These are phyloP conservation scores for Lepidochrysops patricia DNA, from an alignment of 2,888 invertebrate genomes.

Conservation along the genomic window DNA sequence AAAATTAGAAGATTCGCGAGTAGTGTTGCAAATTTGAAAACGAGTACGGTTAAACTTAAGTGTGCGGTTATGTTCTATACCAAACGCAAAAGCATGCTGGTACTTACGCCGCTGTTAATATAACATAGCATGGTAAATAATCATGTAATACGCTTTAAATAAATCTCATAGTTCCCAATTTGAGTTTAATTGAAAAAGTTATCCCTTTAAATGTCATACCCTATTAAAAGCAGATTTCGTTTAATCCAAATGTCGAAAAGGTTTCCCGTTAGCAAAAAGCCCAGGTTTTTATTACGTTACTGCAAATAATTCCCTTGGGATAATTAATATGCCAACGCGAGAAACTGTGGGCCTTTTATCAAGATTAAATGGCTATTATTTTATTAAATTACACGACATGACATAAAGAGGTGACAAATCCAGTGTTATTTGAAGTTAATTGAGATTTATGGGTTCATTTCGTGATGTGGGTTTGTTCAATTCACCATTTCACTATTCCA, in stretches of 20 bases:
- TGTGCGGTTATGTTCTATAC: too few relatives aligned
- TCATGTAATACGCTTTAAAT: too few relatives aligned
- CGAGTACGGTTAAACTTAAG: too few relatives aligned
- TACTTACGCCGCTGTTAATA: too few relatives aligned
- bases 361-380: constrained; percentile 22
- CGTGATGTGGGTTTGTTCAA: neutral
- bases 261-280: constrained; percentile 15
- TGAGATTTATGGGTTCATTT: neutral
- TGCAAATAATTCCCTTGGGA: constrained; percentile 22
- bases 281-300: constrained; percentile 18
- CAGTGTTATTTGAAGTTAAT: neutral
- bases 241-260: neutral
- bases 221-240: neutral
- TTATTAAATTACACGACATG: constrained; percentile 7
- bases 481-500: neutral
- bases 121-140: too few relatives aligned
- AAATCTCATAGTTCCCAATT: neutral
- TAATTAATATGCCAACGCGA: constrained; percentile 28
- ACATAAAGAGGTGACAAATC: neutral
- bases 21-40: too few relatives aligned
- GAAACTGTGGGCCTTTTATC: constrained; percentile 20
- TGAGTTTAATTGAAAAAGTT: neutral
- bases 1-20: too few relatives aligned
- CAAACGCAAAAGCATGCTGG: too few relatives aligned
- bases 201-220: neutral